Base-by-base conservation (phyloP, 2,797 vertebrate species). In the Malurus splendens region DNA sequence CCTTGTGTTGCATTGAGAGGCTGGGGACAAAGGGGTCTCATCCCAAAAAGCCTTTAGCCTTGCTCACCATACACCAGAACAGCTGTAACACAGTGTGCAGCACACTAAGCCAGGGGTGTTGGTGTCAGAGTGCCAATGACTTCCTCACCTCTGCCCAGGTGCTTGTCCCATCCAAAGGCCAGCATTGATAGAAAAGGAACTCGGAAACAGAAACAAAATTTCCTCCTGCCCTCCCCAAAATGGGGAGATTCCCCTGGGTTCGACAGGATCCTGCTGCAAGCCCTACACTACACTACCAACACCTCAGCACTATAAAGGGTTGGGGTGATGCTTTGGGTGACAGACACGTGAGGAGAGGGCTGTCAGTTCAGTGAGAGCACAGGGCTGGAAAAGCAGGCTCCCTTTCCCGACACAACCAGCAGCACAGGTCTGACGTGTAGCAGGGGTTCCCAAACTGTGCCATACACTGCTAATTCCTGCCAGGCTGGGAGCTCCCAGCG, bases 341-440 rank as follows among this genome's bases (percentile, higher is more conserved):
- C 17, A 36, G 41, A 32, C 44, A 75, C 0, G 0, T 0, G 30
- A 81, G n/a, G 28, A 76, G 42, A 9, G 0, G 36, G n/a, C 48
- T 72, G 38, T 24, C 0, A 2, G 55, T 23, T 12, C 3, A 2
- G 32, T 24, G 36, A 86, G 30, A 75, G 67, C 60, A 45, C 44
- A 47, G 39, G 30, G 16, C 70, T 77, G 50, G 30, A 48, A 51
- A 57, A 67, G 13, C 10, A 33, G 30, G 17, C 19, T 60, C n/a
- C 18, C 15, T 33, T 82, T 44, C 57, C 60, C 47, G 27, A 9
- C 19, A 54, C 9, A 39, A 32, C 13, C 47, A 59, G 67, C 60
- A 90, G 71, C 36, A 61, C 1, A 1, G 25, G n/a, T n/a, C 6
- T 80, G 57, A 23, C 39, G 5, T 1, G 23, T 48, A 61, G 6